Base-by-base conservation (phyloP, 2,888 invertebrate species). In the Nemapogon koenigi region DNA sequence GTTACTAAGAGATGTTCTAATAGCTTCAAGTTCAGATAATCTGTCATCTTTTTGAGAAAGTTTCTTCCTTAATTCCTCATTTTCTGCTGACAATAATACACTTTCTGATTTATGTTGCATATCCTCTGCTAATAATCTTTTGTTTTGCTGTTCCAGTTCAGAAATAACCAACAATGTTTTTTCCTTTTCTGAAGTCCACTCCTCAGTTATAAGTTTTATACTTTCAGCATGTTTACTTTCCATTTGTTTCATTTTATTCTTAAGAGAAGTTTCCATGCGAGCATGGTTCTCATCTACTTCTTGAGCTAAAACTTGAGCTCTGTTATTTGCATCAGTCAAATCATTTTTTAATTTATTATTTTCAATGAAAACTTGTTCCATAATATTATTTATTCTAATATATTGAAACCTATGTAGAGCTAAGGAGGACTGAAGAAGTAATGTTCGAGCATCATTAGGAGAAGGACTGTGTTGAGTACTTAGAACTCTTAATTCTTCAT, bases 271-370 rank as follows among this genome's bases (percentile, higher is more conserved):
- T 60, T 96, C 95, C 57, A 94, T 81, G 41, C 88, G 84, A 1
- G 88, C 84, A 60, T 95, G 94, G 50, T 90, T 88, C 53, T 96
- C 96, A 60, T 97, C 96, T 2, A 94, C 90, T 64, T 96, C 96
- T 50, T 91, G 91, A 1, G 94, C 95, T 35, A 96, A 73, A 38
- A 92, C 60, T 1, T 86, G 82, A 0, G 92, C 91, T 48, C 94
- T 81, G 40, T 88, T 83, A 57, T 94, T 93, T 0, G 94, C 91
- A 57, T 93, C 93, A 14, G 82, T 75, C 13, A 94, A 84, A 55
- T 94, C 93, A 8, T 81, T 70, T 43, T 88, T 86, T 26, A 95
- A 66, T 60, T 94, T 94, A 48, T 90, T 88, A 38, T 91, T 84
- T 60, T 95, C 95, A 18, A 84, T 85, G 35, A 81, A 79, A 49